phyloP scores from a whole-genome alignment of 1,140 invertebrate genomes.

The Aradophagus sp. region DNA sequence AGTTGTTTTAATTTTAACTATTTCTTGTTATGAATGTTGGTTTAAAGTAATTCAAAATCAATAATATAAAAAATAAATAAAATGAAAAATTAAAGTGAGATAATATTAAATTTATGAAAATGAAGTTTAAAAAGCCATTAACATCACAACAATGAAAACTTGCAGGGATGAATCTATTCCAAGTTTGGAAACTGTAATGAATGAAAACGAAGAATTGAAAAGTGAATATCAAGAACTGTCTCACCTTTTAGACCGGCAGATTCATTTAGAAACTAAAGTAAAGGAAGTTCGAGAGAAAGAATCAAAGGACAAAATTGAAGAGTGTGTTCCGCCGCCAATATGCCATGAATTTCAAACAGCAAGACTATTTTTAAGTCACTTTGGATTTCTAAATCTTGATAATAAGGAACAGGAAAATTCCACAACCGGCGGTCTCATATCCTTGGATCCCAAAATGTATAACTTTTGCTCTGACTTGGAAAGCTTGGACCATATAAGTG shows the following conservation, averaged over 20 bases:
- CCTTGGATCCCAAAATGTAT: slow-evolving; percentile 87
- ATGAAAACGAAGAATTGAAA: slow-evolving; percentile 74
- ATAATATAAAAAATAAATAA: too few species aligned
- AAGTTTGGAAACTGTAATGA: slow-evolving; percentile 82
- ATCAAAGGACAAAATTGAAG: slow-evolving; percentile 76
- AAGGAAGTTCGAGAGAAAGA: slow-evolving; percentile 73
- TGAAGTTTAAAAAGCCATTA: too few species aligned
- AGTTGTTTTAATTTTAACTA: too few species aligned
- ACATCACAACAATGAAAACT: neutral
- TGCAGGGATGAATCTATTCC: slow-evolving; percentile 88
- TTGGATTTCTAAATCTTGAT: slow-evolving; percentile 91
- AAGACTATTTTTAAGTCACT: slow-evolving; percentile 93
- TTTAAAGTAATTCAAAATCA: too few species aligned
- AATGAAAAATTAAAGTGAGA: too few species aligned
- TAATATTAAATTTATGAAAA: too few species aligned
- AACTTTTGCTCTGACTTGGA: slow-evolving; percentile 84
- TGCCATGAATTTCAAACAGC: slow-evolving; percentile 96
- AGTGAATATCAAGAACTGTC: slow-evolving; percentile 72
- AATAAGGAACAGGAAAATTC: slow-evolving; percentile 75
- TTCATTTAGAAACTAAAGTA: slow-evolving; percentile 75
- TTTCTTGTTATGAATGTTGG: too few species aligned
- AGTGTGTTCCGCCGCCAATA: slow-evolving; percentile 87
- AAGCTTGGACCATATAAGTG: slow-evolving; percentile 86
- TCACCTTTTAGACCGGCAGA: slow-evolving; percentile 68
- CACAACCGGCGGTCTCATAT: slow-evolving; percentile 80